These are phyloP conservation scores for Corythornis madagascariensis DNA, from an alignment of 2,113 vertebrate genomes.

Conservation along the genomic window DNA sequence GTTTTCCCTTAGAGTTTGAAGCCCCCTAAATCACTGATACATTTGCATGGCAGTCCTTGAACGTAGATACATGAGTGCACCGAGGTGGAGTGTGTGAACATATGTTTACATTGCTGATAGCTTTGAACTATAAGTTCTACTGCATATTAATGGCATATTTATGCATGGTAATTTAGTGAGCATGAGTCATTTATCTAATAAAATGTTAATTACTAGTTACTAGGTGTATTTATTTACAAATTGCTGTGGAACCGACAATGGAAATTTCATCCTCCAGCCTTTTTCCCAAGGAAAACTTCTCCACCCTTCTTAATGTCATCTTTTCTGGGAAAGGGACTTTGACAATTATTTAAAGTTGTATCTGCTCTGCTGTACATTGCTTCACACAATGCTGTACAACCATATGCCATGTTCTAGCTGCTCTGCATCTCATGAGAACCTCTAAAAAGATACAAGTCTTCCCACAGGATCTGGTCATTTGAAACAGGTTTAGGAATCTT, in stretches of 20 bases:
- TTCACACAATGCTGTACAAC: too few relatives aligned
- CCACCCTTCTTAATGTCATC: not conserved
- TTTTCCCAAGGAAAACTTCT: not conserved
- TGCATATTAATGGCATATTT: slow-evolving; percentile 75
- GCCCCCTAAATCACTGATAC: slow-evolving; percentile 43
- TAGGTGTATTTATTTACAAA: slow-evolving; percentile 74
- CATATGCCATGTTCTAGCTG: not conserved
- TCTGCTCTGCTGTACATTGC: not conserved
- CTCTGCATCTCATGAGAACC: not conserved
- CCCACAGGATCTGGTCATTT: not conserved
- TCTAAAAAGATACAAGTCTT: not conserved
- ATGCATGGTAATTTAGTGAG: slow-evolving; percentile 71
- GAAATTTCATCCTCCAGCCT: slow-evolving; percentile 33
- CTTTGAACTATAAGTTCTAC: slow-evolving; percentile 74
- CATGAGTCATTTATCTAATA: slow-evolving; percentile 74
- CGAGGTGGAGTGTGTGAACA: slow-evolving; percentile 60
- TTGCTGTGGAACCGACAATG: slow-evolving; percentile 45
- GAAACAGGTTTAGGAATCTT: not conserved
- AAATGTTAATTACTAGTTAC: slow-evolving; percentile 77
- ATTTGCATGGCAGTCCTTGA: slow-evolving; percentile 52
- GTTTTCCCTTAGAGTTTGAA: not conserved
- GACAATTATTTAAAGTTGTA: not conserved
- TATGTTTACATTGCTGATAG: slow-evolving; percentile 75
- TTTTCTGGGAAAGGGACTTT: not conserved
- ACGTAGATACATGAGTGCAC: not conserved